phyloP scores from a whole-genome alignment of 92 coral and sea anemone species.

The Bergia sp. region DNA sequence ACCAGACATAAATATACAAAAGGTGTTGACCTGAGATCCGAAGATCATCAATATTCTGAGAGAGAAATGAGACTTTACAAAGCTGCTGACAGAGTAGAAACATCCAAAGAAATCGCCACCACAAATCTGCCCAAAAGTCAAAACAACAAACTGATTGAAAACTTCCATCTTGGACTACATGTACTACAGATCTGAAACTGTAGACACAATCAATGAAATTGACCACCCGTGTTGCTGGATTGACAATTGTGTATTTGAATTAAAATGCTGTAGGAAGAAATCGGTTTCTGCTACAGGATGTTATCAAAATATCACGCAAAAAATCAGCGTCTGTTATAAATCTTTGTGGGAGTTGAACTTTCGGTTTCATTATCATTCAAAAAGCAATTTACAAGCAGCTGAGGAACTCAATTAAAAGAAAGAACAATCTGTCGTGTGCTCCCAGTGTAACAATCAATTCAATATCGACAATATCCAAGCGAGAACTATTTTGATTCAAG shows the following conservation, averaged over 20 bases:
- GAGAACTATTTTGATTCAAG: neutral
- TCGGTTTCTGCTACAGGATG: neutral
- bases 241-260: neutral
- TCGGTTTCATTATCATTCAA: neutral
- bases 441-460: conserved; percentile 25
- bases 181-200: neutral
- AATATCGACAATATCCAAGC: conserved; percentile 22
- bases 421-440: neutral
- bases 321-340: neutral
- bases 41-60: too few species aligned
- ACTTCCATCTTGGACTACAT: neutral
- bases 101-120: neutral
- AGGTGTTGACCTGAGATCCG: neutral
- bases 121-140: neutral
- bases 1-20: neutral
- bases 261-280: neutral
- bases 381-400: conserved; percentile 27
- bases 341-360: conserved; percentile 1
- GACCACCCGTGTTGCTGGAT: neutral
- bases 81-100: neutral
- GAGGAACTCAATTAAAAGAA: neutral
- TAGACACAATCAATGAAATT: neutral
- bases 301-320: neutral
- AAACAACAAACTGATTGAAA: neutral
- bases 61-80: neutral